A percentile compares a stretch with the other conserved stretches of the same genome.
Evolutionary conservation across 2,113 vertebrate genomes (phyloP).

Genomic region (Motacilla alba): DNA sequence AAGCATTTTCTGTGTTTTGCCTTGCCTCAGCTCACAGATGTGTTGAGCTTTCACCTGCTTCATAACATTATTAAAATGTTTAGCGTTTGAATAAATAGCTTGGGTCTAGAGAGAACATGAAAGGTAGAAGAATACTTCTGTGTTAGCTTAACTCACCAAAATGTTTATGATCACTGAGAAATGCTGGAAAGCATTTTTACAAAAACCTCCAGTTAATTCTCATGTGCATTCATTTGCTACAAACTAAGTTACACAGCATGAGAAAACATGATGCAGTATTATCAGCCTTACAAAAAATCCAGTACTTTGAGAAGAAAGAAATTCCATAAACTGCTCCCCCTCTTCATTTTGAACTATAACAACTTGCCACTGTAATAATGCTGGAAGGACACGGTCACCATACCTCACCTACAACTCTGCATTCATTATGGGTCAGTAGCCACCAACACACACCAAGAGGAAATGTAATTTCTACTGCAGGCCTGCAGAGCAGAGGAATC

Average conservation of each 20-base stretch:
- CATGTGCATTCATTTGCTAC: not conserved
- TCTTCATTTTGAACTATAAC: not conserved
- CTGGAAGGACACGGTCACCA: not conserved
- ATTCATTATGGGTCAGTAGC: not conserved
- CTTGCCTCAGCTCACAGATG: not conserved
- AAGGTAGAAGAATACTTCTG: not conserved
- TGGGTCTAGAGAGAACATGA: not conserved
- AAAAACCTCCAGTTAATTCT: not conserved
- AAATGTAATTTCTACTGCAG: slow-evolving; percentile 2
- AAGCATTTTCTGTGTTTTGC: not conserved
- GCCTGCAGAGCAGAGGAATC: not conserved
- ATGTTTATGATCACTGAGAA: not conserved
- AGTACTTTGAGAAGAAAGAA: not conserved
- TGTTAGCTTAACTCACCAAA: not conserved
- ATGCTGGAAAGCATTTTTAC: not conserved
- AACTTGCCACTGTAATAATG: not conserved
- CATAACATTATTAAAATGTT: not conserved
- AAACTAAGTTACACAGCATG: not conserved
- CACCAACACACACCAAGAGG: not conserved
- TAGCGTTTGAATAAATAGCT: not conserved
- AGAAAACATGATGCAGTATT: not conserved
- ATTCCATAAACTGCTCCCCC: not conserved
- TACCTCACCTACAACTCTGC: not conserved
- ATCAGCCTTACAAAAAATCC: not conserved
- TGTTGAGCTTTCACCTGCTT: not conserved